phyloP scores from a whole-genome alignment of 2,888 invertebrate species.

The Phymatocera aterrima region DNA sequence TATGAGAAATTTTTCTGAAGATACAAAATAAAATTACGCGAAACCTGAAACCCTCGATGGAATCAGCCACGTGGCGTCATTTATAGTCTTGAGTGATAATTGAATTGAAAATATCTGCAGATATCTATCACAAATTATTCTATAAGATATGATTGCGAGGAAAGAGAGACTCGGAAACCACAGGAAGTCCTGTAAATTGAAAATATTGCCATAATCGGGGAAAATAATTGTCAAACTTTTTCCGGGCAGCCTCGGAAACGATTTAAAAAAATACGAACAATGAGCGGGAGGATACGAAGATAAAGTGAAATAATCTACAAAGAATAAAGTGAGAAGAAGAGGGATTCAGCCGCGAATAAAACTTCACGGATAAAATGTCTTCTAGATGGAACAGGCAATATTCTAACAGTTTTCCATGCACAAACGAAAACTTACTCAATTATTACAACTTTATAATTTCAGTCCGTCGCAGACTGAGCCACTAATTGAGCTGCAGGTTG shows the following conservation, averaged over 20 bases:
- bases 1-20: background rate
- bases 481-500: background rate
- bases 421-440: background rate
- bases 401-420: background rate
- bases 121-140: background rate
- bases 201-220: background rate
- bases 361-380: background rate
- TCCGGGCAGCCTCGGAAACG: background rate
- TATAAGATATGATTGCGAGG: background rate
- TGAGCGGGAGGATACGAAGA: background rate
- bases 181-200: background rate
- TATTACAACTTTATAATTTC: constrained; percentile 3
- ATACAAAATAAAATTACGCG: background rate
- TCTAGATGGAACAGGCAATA: background rate
- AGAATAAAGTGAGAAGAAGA: background rate
- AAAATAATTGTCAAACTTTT: background rate
- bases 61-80: background rate
- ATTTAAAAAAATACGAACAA: background rate
- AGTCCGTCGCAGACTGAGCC: background rate
- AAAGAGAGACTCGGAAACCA: background rate
- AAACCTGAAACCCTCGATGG: background rate
- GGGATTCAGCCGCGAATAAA: background rate
- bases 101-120: background rate
- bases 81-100: background rate
- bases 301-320: background rate